Base-by-base conservation (phyloP, 1,140 invertebrate genomes). In the Proales similis region DNA sequence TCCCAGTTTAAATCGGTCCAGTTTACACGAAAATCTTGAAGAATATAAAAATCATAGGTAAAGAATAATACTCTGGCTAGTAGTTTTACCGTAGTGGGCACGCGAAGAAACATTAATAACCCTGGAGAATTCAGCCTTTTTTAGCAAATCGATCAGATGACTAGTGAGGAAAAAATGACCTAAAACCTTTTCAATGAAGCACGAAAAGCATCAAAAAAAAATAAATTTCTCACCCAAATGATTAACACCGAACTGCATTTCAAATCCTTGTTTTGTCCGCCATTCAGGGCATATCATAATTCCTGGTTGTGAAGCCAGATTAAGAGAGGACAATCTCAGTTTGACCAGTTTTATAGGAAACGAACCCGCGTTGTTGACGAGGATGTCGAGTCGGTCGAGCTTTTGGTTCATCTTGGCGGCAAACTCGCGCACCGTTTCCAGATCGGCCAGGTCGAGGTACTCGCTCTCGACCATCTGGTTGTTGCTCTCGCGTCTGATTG, bases 31-130 rank as follows among this genome's bases (percentile, higher is more conserved):
- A 42, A 11, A 17, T 2, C 17, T 42, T 9, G 24, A 4, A 46
- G 11, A 3, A 5, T 12, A 17, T 11, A 20, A 53, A 53, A 14
- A 36, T 36, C 1, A 53, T n/a, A 53, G 42, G 24, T 14, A 30
- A n/a, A 38, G 42, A 38, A 33, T 24, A 19, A 39, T 24, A 53
- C 38, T 27, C 14, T 36, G 5, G 19, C 14, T 36, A 9, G 14
- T 19, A 20, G 14, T 17, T 36, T 9, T 53, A 57, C 51, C 51
- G 20, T 57, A 68, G 70, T 91, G 90, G 3, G 90, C 77, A 39
- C 84, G 82, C 0, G 89, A 91, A 0, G 87, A 86, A 0, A 91
- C 86, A 2, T 88, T 82, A 0, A 95, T 81, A 42, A 95, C 84
- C 57, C 90, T 81, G 29, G 85, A 82, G 4, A 86, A 84, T 0